phyloP scores from a whole-genome alignment of 1,140 invertebrate species.

The Camponotus pennsylvanicus region DNA sequence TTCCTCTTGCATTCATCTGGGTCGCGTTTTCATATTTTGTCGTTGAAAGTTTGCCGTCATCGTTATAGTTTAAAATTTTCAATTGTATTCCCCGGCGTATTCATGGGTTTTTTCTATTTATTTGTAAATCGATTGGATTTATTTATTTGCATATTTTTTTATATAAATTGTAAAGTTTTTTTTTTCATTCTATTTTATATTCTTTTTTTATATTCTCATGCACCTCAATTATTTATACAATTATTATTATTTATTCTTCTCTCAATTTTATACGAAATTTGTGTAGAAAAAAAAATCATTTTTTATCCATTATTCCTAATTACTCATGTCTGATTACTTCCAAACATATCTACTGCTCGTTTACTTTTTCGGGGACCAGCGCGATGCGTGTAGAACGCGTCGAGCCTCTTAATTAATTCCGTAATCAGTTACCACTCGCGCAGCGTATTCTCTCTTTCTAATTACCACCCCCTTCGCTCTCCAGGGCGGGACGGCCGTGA shows the following conservation, averaged over 20 bases:
- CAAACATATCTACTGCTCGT: background rate
- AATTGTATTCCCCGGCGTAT: background rate
- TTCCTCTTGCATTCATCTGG: constrained; percentile 12
- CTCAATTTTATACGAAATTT: background rate
- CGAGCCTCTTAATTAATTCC: constrained; percentile 62
- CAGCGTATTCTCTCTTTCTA: constrained; percentile 47
- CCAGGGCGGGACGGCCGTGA: background rate
- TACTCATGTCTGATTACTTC: background rate
- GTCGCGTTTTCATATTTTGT: constrained; percentile 19
- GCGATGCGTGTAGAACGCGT: background rate
- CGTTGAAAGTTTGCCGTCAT: constrained; percentile 28
- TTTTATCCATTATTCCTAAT: background rate
- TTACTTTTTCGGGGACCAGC: background rate
- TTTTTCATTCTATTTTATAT: too few species aligned
- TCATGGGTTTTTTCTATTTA: background rate
- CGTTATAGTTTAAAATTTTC: constrained; percentile 30
- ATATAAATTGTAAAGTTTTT: background rate
- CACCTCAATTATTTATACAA: background rate
- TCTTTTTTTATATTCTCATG: too few species aligned
- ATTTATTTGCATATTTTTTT: background rate
- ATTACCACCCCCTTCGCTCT: constrained; percentile 6
- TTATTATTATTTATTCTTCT: background rate
- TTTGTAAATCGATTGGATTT: background rate
- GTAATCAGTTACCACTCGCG: constrained; percentile 49
- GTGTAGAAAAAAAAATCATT: background rate